A percentile compares a stretch with the other conserved stretches of the same genome.
These are phyloP conservation scores for Micromussa lordhowensis DNA, from an alignment of 92 coral and sea anemone species.

Conservation along the genomic window DNA sequence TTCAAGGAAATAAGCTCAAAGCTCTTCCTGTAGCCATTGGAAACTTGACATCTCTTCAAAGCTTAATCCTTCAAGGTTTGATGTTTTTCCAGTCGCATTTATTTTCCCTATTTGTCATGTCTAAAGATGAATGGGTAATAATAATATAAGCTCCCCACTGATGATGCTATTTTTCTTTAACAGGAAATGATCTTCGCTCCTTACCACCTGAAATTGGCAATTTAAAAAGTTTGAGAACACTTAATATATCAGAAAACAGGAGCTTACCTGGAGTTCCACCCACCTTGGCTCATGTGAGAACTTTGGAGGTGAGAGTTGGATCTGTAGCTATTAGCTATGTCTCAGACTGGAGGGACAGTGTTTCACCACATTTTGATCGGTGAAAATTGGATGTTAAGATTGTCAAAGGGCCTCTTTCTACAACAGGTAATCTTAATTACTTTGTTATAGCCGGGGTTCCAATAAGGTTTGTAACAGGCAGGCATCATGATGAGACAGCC, in stretches of 20 bases:
- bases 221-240: slow-evolving; percentile 78
- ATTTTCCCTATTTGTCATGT: background rate
- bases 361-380: too few relatives aligned
- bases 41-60: slow-evolving; percentile 73
- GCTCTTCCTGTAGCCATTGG: slow-evolving; percentile 81
- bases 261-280: slow-evolving; percentile 77
- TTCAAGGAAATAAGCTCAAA: slow-evolving; percentile 87
- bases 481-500: too few relatives aligned
- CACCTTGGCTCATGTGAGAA: slow-evolving; percentile 83
- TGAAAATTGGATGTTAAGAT: too few relatives aligned
- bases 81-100: background rate
- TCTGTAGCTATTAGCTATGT: too few relatives aligned
- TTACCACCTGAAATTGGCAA: slow-evolving; percentile 93
- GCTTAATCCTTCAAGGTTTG: slow-evolving; percentile 89
- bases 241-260: slow-evolving; percentile 82
- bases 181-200: slow-evolving; percentile 83
- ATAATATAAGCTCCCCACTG: background rate
- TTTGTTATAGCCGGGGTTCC: too few relatives aligned
- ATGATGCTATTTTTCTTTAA: background rate
- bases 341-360: too few relatives aligned
- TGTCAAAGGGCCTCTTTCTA: background rate
- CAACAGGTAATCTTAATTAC: too few relatives aligned
- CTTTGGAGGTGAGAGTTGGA: slow-evolving; percentile 76
- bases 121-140: background rate
- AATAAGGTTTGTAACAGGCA: too few relatives aligned